A percentile compares a stretch with the other conserved stretches of the same genome.
Evolutionary conservation across 2,113 vertebrate species (phyloP).

Genomic region (Piaya cayana): DNA sequence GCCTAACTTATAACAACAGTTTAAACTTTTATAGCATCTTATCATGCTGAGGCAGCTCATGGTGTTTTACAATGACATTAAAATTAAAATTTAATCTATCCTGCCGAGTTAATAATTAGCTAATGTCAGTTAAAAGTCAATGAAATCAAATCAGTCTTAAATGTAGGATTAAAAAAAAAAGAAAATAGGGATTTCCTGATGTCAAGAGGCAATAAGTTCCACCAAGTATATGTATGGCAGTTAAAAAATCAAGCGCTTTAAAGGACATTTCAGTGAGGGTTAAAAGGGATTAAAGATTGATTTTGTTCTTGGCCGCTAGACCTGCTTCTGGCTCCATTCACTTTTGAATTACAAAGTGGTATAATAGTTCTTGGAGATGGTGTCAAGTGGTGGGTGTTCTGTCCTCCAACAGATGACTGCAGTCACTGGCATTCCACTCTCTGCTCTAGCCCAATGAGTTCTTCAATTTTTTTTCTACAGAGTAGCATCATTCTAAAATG

Average conservation of each 20-base stretch:
- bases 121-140: conserved; percentile 73
- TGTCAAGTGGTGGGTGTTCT: not conserved
- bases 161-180: conserved; percentile 2
- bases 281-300: not conserved
- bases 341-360: not conserved
- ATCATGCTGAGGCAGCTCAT: conserved; percentile 57
- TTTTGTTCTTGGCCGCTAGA: not conserved
- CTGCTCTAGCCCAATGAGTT: not conserved
- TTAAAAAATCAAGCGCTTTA: not conserved
- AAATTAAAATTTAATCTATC: conserved; percentile 77
- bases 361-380: not conserved
- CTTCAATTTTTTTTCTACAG: not conserved
- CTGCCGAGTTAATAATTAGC: conserved; percentile 71
- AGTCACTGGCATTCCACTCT: not conserved
- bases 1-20: conserved; percentile 67
- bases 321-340: not conserved
- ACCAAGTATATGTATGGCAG: not conserved
- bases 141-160: conserved; percentile 63
- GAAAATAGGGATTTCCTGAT: conserved; percentile 12
- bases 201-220: not conserved
- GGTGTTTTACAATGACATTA: conserved; percentile 70
- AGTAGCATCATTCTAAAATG: not conserved
- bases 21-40: conserved; percentile 68
- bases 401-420: not conserved
- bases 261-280: not conserved